phyloP scores from a whole-genome alignment of 2,113 vertebrate genomes.

The Hipposideros armiger region DNA sequence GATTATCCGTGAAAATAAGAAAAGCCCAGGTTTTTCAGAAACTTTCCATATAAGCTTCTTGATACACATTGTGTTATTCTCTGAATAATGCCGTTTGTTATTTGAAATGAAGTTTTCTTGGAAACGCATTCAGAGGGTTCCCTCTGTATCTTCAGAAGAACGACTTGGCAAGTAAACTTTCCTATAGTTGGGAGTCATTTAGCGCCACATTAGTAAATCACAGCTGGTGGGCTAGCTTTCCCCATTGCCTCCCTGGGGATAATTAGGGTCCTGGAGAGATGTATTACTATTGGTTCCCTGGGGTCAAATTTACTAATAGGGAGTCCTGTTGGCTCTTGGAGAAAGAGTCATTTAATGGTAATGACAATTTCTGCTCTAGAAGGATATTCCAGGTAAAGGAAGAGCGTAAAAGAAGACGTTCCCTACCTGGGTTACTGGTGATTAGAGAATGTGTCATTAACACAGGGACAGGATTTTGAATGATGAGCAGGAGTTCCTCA shows the following conservation, averaged over 20 bases:
- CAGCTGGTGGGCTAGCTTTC: not conserved
- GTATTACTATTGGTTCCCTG: not conserved
- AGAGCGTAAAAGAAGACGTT: not conserved
- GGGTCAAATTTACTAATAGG: not conserved
- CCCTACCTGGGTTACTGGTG: not conserved
- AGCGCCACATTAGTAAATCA: not conserved
- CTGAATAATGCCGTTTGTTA: not conserved
- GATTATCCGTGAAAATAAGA: not conserved
- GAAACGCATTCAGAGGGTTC: not conserved
- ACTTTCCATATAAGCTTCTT: not conserved
- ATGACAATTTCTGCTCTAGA: not conserved
- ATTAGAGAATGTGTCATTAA: not conserved
- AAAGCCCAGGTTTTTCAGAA: not conserved
- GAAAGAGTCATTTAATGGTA: not conserved
- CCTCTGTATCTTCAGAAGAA: not conserved
- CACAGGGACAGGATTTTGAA: not conserved
- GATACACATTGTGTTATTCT: not conserved
- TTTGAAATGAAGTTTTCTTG: not conserved
- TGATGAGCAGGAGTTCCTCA: not conserved
- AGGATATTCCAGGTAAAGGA: not conserved
- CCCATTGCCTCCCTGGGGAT: not conserved
- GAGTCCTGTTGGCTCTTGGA: not conserved
- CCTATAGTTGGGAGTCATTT: not conserved
- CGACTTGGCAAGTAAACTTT: not conserved
- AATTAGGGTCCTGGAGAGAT: conserved; percentile 28